phyloP scores from a whole-genome alignment of 2,797 vertebrate species.

The Parotocinclus haroldoi region DNA sequence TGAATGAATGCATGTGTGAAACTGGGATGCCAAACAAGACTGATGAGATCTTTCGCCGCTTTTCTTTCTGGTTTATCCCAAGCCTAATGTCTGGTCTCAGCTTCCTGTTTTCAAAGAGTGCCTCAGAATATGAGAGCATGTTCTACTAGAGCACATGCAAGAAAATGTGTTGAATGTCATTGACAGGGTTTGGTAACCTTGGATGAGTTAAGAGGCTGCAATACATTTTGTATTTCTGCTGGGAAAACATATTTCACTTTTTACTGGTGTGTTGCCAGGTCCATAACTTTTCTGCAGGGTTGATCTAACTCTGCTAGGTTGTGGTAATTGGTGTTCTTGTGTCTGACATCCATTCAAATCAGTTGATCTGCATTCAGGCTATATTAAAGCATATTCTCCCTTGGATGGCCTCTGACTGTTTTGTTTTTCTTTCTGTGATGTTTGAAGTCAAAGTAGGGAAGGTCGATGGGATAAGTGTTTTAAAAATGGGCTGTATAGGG shows the following conservation, averaged over 20 bases:
- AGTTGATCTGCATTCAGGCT: slow-evolving; percentile 46
- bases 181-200: slow-evolving; percentile 30
- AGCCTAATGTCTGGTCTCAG: slow-evolving; percentile 13
- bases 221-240: background rate
- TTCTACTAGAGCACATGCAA: too few relatives aligned
- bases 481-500: too few relatives aligned
- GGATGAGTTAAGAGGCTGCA: too few relatives aligned
- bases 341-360: slow-evolving; percentile 32
- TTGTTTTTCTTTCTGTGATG: slow-evolving; percentile 4
- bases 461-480: too few relatives aligned
- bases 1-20: slow-evolving; percentile 11
- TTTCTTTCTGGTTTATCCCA: slow-evolving; percentile 7
- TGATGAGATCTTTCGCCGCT: slow-evolving; percentile 21
- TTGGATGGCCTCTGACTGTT: slow-evolving; percentile 20
- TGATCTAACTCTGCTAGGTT: slow-evolving; percentile 32
- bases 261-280: slow-evolving; percentile 25
- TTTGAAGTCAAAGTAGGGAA: too few relatives aligned
- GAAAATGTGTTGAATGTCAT: slow-evolving; percentile 26
- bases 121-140: slow-evolving; percentile 21
- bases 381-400: slow-evolving; percentile 53
- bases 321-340: slow-evolving; percentile 37
- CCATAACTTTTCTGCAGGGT: slow-evolving; percentile 18
- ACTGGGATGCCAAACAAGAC: slow-evolving; percentile 38
- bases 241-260: background rate
- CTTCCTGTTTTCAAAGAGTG: slow-evolving; percentile 37